Conservation (phyloP, 2,797 vertebrate species). For the Scarus forsteni region DNA sequence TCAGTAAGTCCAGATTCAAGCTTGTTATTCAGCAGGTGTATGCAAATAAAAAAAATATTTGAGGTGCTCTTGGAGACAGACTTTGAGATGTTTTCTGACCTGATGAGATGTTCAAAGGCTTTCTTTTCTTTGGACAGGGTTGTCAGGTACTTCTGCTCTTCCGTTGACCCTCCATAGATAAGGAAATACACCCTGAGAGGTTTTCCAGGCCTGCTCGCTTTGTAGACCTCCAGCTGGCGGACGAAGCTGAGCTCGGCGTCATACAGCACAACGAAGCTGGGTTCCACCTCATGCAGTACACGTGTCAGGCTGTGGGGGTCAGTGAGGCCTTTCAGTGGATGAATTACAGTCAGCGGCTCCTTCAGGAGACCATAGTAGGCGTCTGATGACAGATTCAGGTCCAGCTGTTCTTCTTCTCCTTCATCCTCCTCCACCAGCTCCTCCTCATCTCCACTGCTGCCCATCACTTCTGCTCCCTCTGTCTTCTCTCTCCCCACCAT, state of each 20-base stretch:
- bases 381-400: slow-evolving; percentile 88
- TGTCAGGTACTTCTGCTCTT: slow-evolving; percentile 97
- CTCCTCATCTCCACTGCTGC: slow-evolving; percentile 79
- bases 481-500: slow-evolving; percentile 84
- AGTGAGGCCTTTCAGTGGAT: slow-evolving; percentile 91
- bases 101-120: slow-evolving; percentile 96
- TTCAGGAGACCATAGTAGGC: slow-evolving; percentile 92
- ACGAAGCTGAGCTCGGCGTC: slow-evolving; percentile 95
- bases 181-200: slow-evolving; percentile 97
- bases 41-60: too few species aligned
- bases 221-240: slow-evolving; percentile 95
- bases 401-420: slow-evolving; percentile 79
- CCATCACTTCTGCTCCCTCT: slow-evolving; percentile 51
- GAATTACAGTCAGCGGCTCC: slow-evolving; percentile 92
- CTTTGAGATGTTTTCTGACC: slow-evolving; percentile 76
- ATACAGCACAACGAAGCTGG: slow-evolving; percentile 92
- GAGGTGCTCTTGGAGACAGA: not conserved
- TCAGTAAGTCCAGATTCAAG: too few species aligned
- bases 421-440: slow-evolving; percentile 58
- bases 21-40: too few species aligned
- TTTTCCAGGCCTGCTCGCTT: slow-evolving; percentile 91
- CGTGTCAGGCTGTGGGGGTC: slow-evolving; percentile 94
- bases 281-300: slow-evolving; percentile 93
- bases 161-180: slow-evolving; percentile 95
- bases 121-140: slow-evolving; percentile 94